A percentile compares a stretch with the other conserved stretches of the same genome.
Conservation (phyloP, 2,113 vertebrate species). For the Urocolius indicus region DNA sequence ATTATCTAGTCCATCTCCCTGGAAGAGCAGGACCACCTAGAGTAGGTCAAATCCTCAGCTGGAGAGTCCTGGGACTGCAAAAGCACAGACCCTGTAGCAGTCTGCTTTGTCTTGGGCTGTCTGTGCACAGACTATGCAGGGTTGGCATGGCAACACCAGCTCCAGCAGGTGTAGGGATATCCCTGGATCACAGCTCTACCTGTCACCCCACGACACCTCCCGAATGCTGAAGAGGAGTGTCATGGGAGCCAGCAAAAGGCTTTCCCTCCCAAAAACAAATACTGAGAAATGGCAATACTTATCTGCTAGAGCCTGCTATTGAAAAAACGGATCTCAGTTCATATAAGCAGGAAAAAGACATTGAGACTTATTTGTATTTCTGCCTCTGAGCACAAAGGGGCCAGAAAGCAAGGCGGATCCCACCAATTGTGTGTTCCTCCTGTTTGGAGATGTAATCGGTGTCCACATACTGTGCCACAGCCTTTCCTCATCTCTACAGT, state of each 20-base stretch:
- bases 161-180: not conserved
- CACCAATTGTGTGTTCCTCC: slow-evolving; percentile 52
- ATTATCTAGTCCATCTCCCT: no score
- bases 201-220: not conserved
- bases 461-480: not conserved
- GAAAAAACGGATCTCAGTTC: slow-evolving; percentile 50
- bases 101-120: not conserved
- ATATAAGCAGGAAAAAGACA: slow-evolving; percentile 64
- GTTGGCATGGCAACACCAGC: slow-evolving; percentile 16
- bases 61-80: not conserved
- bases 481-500: slow-evolving; percentile 38
- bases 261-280: slow-evolving; percentile 26
- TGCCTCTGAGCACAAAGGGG: slow-evolving; percentile 59
- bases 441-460: slow-evolving; percentile 64
- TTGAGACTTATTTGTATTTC: slow-evolving; percentile 65
- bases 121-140: not conserved
- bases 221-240: not conserved
- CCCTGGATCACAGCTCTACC: not conserved
- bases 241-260: not conserved
- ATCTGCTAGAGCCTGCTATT: slow-evolving; percentile 43
- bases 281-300: slow-evolving; percentile 31
- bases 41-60: not conserved
- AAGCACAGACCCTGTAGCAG: not conserved
- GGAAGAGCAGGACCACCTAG: no score
- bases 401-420: slow-evolving; percentile 58